These are phyloP conservation scores for Emberiza fucata DNA, from an alignment of 2,113 vertebrate genomes.

Conservation along the genomic window DNA sequence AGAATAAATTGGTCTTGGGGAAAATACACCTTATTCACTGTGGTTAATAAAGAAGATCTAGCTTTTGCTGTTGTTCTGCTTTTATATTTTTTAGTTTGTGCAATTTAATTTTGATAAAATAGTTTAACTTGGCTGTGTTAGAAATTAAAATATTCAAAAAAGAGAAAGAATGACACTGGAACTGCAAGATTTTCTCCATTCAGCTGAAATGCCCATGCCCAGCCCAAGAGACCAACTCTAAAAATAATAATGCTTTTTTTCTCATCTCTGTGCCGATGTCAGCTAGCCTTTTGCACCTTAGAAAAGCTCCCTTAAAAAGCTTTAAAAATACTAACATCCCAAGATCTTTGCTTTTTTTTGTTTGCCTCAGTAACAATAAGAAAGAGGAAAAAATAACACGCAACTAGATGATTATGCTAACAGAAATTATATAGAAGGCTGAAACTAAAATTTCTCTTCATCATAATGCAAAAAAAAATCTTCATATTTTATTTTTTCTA, in stretches of 20 bases:
- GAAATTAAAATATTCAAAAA: not conserved
- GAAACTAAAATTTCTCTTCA: not conserved
- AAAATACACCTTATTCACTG: slow-evolving; percentile 28
- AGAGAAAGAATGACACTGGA: not conserved
- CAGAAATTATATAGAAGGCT: not conserved
- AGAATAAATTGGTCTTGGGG: slow-evolving; percentile 48
- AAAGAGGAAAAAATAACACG: not conserved
- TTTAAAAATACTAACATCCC: not conserved
- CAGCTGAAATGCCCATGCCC: not conserved
- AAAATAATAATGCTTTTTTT: not conserved
- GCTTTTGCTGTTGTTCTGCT: not conserved
- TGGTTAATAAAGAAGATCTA: not conserved
- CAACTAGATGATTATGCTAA: not conserved
- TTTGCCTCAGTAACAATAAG: not conserved
- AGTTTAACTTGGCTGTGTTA: not conserved
- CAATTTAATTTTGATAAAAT: not conserved
- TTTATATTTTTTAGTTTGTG: not conserved
- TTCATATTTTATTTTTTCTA: not conserved
- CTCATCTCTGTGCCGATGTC: not conserved
- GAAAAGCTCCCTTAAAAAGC: not conserved
- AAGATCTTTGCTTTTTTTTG: not conserved
- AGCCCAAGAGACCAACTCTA: not conserved
- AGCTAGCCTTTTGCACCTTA: not conserved
- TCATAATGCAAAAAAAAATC: not conserved
- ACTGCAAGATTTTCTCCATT: not conserved